Conservation (phyloP, 2,113 vertebrate species). For the Panthera leo region DNA sequence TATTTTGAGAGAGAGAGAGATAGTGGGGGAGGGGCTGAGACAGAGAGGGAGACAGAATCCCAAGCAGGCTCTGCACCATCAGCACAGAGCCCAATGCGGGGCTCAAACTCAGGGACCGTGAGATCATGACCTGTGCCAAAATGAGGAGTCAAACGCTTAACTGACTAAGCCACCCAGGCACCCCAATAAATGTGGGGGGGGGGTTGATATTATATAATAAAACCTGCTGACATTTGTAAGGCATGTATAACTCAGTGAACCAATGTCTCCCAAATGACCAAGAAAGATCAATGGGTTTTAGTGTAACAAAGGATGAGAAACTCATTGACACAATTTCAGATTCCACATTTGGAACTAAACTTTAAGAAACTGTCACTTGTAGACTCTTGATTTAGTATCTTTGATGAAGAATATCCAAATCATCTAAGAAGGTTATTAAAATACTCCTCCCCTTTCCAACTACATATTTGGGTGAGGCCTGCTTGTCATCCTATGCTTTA, state of each 20-base stretch:
- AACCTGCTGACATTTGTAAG: conserved; percentile 24
- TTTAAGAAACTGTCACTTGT: conserved; percentile 41
- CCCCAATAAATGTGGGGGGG: too few species aligned
- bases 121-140: too few species aligned
- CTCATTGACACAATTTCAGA: not conserved
- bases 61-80: too few species aligned
- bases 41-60: too few species aligned
- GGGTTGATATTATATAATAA: conserved; percentile 32
- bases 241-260: not conserved
- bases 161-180: too few species aligned
- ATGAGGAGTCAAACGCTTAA: too few species aligned
- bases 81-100: too few species aligned
- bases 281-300: not conserved
- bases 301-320: not conserved
- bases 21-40: too few species aligned
- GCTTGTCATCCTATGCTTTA: not conserved
- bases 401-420: conserved; percentile 36
- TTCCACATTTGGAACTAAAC: not conserved
- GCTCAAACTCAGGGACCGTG: too few species aligned
- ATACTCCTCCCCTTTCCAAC: not conserved
- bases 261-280: conserved; percentile 16
- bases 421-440: conserved; percentile 26
- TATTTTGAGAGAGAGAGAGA: too few species aligned
- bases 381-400: conserved; percentile 27
- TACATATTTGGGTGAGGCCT: not conserved